Conservation (phyloP, 2,113 vertebrate genomes). For the Mastomys natalensis region DNA sequence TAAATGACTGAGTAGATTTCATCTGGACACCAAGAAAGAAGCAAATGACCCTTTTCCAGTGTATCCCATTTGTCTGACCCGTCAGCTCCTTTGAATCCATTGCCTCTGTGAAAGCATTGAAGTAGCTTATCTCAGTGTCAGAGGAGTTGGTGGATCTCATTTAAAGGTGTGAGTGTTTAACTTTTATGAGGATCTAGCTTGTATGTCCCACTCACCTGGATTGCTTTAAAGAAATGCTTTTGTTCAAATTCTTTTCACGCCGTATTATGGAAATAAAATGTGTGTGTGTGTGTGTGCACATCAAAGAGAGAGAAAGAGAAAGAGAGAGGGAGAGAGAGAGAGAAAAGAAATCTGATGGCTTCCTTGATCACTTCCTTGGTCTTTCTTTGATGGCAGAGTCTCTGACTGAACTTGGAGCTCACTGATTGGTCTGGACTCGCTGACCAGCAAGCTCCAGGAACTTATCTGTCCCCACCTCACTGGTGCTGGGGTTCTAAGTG, state of each 20-base stretch:
- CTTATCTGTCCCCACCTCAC: background rate
- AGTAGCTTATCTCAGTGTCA: background rate
- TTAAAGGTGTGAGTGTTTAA: background rate
- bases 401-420: no score
- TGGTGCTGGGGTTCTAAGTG: background rate
- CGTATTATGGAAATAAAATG: background rate
- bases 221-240: conserved; percentile 12
- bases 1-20: background rate
- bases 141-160: background rate
- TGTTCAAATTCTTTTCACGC: background rate
- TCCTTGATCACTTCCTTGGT: background rate
- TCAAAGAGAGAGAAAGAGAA: background rate
- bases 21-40: conserved; percentile 18
- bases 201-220: background rate
- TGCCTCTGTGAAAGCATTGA: background rate
- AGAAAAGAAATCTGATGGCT: background rate
- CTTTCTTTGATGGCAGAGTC: background rate
- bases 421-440: background rate
- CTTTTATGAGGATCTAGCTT: background rate
- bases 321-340: background rate
- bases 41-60: background rate
- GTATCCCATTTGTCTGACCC: conserved; percentile 27
- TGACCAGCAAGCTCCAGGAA: background rate
- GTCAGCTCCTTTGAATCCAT: background rate
- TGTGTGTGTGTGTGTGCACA: background rate